Evolutionary conservation across 2,888 invertebrate genomes (phyloP).

Genomic region (Palloptera scutellata): DNA sequence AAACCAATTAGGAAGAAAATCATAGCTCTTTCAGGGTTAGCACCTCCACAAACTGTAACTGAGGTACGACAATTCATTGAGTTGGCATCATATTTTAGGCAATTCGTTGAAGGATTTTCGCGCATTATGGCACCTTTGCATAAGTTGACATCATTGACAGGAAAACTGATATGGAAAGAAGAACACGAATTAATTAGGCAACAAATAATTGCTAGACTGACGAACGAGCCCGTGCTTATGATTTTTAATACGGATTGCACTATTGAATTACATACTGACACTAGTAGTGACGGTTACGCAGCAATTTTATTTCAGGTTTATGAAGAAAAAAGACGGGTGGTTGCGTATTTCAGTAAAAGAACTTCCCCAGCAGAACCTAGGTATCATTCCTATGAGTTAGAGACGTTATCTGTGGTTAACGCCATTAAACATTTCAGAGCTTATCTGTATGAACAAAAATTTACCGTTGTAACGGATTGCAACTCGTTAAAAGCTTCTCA

Average conservation of each 20-base stretch:
- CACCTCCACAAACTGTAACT: conserved; percentile 10
- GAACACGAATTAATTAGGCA: conserved; percentile 24
- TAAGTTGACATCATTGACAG: too few relatives aligned
- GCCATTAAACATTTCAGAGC: conserved; percentile 39
- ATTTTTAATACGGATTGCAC: conserved; percentile 38
- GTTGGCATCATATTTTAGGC: conserved; percentile 21
- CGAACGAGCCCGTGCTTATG: conserved; percentile 33
- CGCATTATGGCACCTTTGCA: conserved; percentile 15
- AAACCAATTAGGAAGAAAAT: conserved; percentile 2
- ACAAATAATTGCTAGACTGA: conserved; percentile 26
- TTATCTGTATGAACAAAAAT: conserved; percentile 32
- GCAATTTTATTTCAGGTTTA: conserved; percentile 12
- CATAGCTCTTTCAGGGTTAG: background rate
- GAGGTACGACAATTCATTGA: background rate
- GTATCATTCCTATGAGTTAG: conserved; percentile 38
- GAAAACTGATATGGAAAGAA: too few relatives aligned
- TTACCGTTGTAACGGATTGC: conserved; percentile 36
- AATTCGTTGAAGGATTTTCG: conserved; percentile 13
- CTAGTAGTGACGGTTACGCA: conserved; percentile 25
- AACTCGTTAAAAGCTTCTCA: conserved; percentile 32
- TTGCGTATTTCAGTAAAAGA: conserved; percentile 21
- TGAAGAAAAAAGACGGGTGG: background rate
- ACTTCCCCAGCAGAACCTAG: conserved; percentile 30
- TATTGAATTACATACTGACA: conserved; percentile 39
- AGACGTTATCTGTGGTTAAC: conserved; percentile 40